phyloP scores from a whole-genome alignment of 30 jellyfish, hydroid and myxozoan genomes.

The Pelagia noctiluca region DNA sequence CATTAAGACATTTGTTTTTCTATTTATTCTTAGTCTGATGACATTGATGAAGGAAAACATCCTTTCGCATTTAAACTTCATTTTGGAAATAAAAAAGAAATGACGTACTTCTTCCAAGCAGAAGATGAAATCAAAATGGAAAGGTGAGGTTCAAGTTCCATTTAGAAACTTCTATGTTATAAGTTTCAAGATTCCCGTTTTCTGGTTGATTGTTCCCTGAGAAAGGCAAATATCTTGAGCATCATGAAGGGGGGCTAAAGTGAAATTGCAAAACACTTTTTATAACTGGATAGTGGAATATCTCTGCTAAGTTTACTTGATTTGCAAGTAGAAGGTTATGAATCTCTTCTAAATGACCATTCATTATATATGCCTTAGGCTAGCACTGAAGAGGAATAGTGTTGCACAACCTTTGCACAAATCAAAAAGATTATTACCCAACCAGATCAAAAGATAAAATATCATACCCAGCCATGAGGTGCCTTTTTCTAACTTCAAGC shows the following conservation, averaged over 20 bases:
- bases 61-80: slow-evolving; percentile 75
- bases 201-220: background rate
- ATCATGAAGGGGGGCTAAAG: background rate
- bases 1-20: background rate
- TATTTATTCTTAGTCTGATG: slow-evolving; percentile 70
- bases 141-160: slow-evolving; percentile 27
- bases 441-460: too few species aligned
- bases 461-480: too few species aligned
- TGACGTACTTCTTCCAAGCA: slow-evolving; percentile 86
- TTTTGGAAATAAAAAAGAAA: slow-evolving; percentile 80
- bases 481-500: too few species aligned
- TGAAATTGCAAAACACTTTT: background rate
- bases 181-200: background rate
- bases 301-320: background rate
- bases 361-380: too few species aligned
- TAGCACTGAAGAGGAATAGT: too few species aligned
- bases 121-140: slow-evolving; percentile 72
- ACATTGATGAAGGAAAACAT: slow-evolving; percentile 70
- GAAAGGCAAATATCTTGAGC: background rate
- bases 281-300: background rate
- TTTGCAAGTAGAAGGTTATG: too few species aligned
- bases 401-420: too few species aligned
- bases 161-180: background rate
- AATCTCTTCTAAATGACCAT: too few species aligned
- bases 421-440: too few species aligned